Percentiles rank a stretch among this genome's conserved stretches.
phyloP scores from a whole-genome alignment of 2,113 vertebrate genomes.

The Coturnix japonica region DNA sequence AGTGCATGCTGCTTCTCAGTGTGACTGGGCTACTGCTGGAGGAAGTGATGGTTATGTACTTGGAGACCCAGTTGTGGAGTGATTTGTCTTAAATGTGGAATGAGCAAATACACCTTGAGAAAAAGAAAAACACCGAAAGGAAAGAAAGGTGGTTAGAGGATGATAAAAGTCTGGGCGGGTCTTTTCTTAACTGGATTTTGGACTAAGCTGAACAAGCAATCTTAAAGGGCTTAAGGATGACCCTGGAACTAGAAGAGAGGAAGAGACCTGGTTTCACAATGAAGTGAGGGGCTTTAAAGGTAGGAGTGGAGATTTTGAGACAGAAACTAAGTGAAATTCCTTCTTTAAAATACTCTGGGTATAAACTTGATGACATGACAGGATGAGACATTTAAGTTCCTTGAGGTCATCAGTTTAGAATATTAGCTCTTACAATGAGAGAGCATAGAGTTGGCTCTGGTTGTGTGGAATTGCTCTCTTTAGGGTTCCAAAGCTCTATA shows the following conservation, averaged over 20 bases:
- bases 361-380: neutral
- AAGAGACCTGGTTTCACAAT: neutral
- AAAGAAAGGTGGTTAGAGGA: slow-evolving; percentile 76
- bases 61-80: neutral
- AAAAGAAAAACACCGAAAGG: slow-evolving; percentile 74
- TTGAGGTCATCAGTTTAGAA: neutral
- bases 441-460: neutral
- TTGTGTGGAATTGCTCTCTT: neutral
- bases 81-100: neutral
- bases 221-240: slow-evolving; percentile 84
- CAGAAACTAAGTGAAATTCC: neutral
- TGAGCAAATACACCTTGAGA: neutral
- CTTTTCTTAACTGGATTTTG: slow-evolving; percentile 93
- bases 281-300: slow-evolving; percentile 4
- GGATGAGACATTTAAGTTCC: neutral
- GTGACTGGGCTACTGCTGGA: neutral
- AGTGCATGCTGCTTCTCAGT: neutral
- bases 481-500: neutral
- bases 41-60: neutral
- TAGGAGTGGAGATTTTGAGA: neutral
- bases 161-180: slow-evolving; percentile 85
- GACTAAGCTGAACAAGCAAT: slow-evolving; percentile 82
- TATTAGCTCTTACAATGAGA: neutral
- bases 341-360: neutral
- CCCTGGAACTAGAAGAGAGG: slow-evolving; percentile 70